Percentiles rank a stretch among this genome's conserved stretches.
Evolutionary conservation across 2,113 vertebrate genomes (phyloP).

Genomic region (Oreotrochilus melanogaster): DNA sequence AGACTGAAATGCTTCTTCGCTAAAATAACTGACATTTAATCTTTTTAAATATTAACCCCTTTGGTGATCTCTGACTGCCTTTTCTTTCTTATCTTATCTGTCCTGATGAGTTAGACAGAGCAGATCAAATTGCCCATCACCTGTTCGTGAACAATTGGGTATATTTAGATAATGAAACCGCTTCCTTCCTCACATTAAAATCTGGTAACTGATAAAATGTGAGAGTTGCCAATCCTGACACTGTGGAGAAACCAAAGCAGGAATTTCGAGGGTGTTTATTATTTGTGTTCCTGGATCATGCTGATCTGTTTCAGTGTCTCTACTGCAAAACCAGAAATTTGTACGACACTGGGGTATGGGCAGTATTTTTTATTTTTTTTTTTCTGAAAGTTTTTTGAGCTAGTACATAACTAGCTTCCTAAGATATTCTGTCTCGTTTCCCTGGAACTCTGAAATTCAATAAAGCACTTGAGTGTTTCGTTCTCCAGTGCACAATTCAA

Average conservation of each 20-base stretch:
- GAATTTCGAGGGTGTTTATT: constrained; percentile 58
- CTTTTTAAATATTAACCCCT: constrained; percentile 85
- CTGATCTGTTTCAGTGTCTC: background rate
- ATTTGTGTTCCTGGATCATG: constrained; percentile 37
- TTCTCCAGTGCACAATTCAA: background rate
- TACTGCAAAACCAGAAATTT: constrained; percentile 28
- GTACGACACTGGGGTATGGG: background rate
- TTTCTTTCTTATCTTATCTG: constrained; percentile 86
- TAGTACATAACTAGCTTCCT: background rate
- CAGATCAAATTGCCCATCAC: constrained; percentile 88
- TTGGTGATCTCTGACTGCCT: constrained; percentile 76
- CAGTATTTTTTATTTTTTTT: background rate
- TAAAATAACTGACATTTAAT: constrained; percentile 78
- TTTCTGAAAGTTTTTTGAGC: background rate
- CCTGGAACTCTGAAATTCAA: background rate
- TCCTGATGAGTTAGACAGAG: constrained; percentile 84
- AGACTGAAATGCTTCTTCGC: constrained; percentile 47
- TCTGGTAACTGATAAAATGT: constrained; percentile 83
- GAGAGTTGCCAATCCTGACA: constrained; percentile 67
- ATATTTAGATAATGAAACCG: constrained; percentile 87
- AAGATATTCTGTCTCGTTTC: background rate
- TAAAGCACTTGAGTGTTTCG: background rate
- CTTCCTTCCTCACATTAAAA: constrained; percentile 86
- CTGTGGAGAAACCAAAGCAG: constrained; percentile 52
- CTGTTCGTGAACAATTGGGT: constrained; percentile 83